Evolutionary conservation across 1,140 invertebrate genomes (phyloP), one percentile per base, ranked within the genome.

Genomic region (Hyphantria cunea): DNA sequence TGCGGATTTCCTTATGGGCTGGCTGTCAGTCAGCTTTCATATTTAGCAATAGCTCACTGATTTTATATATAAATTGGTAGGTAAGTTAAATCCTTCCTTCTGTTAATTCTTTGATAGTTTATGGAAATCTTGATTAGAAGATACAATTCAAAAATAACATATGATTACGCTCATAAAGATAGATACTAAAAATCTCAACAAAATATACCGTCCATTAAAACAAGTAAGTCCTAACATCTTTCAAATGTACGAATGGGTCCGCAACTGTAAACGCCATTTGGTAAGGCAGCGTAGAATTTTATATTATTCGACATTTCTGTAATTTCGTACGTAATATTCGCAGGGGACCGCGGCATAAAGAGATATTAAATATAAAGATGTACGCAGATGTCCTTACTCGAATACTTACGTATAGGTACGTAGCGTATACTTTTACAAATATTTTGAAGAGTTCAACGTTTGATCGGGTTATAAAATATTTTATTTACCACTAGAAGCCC

Each of bases 301-400:
- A 67, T 69, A 61, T 73, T 65, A 63, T 62, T 55, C 58, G 41
- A 65, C 66, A 37, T 68, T 70, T 63, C 66, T 54, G 65, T 74
- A 69, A 67, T 72, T 70, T 64, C 25, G 58, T 42, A 59, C 59
- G 68, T 70, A 58, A 61, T 64, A 44, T 54, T 64, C 68, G 58
- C 64, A 11, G 44, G 64, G 64, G 70, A 66, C 54, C 37, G 55
- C 63, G 49, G 49, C 56, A 68, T 65, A 74, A 68, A 70, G 66
- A 69, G 66, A 76, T 74, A 75, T 75, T 72, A 75, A 75, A 72
- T 75, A 72, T 74, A 74, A 83, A 83, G 82, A 84, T 82, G 76
- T 76, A 82, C 68, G 71, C 61, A 31, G 14, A 32, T 50, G 68
- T 72, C 70, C 79, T 75, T 80, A 68, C 72, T 59, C 39, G 49